These are phyloP conservation scores for Hestina assimilis DNA, from an alignment of 1,140 invertebrate species.

Conservation along the genomic window DNA sequence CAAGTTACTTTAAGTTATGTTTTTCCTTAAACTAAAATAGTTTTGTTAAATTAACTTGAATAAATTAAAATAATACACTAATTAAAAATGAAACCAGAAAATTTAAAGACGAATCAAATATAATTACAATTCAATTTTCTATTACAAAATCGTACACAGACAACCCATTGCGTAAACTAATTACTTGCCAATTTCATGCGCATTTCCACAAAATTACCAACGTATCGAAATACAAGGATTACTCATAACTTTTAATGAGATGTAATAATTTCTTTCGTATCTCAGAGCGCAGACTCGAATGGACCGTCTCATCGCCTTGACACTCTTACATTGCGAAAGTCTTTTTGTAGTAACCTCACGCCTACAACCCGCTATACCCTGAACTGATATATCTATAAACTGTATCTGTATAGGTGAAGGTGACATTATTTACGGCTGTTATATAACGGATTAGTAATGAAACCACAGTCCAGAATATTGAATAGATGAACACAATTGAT, in stretches of 20 bases:
- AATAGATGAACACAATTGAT: too few relatives aligned
- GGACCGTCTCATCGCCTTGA: conserved; percentile 5
- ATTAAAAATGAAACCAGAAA: too few relatives aligned
- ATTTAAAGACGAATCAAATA: not conserved
- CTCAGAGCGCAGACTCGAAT: not conserved
- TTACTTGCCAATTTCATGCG: not conserved
- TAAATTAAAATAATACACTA: too few relatives aligned
- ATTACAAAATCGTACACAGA: too few relatives aligned
- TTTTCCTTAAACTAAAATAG: too few relatives aligned
- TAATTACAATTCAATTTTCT: not conserved
- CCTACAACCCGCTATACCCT: conserved; percentile 4
- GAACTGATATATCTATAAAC: not conserved
- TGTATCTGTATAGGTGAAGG: not conserved
- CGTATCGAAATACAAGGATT: not conserved
- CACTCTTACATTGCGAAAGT: conserved; percentile 24
- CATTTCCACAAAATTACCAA: not conserved
- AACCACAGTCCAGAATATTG: too few relatives aligned
- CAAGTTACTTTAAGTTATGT: too few relatives aligned
- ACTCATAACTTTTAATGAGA: not conserved
- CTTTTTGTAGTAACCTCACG: conserved; percentile 21
- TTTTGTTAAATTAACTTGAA: too few relatives aligned
- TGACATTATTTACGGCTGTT: not conserved
- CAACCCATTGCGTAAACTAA: not conserved
- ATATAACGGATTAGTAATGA: not conserved
- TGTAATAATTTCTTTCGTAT: conserved; percentile 1